Base-by-base conservation (phyloP, 2,113 vertebrate genomes). In the Irena cyanogastra region DNA sequence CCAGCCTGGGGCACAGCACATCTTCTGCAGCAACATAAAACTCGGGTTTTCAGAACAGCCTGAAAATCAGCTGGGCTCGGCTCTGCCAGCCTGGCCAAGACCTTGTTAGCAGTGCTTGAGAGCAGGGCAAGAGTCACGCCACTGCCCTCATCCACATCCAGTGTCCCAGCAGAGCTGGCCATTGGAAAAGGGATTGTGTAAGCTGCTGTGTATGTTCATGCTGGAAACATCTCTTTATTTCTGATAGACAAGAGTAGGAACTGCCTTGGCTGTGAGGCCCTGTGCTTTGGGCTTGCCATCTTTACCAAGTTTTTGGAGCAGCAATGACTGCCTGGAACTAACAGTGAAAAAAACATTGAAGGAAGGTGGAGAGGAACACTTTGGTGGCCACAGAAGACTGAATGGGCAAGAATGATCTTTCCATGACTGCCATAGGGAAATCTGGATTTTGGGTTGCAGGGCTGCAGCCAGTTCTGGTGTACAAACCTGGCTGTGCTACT, bases 131-230 rank as follows among this genome's bases (percentile, higher is more conserved):
- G 75, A 75, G 31, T 20, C 52, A 33, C 1, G 0, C 15, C 54
- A 33, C 42, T 1, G 0, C n/a, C n/a, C 16, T 22, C 45, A 10
- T 41, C 66, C 45, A 13, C 49, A 65, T 27, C 61, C 70, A 69
- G 41, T 7, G 0, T 35, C 37, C 9, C 3, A 0, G 45, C 35
- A 45, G 54, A 89, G 69, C 52, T 37, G 35, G 60, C 44, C 18
- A 49, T 68, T 4, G 3, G 61, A 52, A 42, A 18, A 49, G 44
- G 35, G 33, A 20, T 65, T 6, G 2, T 0, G 0, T 53, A 7
- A 15, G 0, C 31, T 69, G n/a, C 49, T 2, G 0, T 39, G 54
- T 60, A 7, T 1, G 0, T 44, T 61, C 53, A 42, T 78, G 39
- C 52, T 83, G 37, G 23, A 70, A 85, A 26, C 6, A 1, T 14